Evolutionary conservation across 2,113 vertebrate genomes (phyloP), one percentile per base, ranked within the genome.

Genomic region (Equus przewalskii): DNA sequence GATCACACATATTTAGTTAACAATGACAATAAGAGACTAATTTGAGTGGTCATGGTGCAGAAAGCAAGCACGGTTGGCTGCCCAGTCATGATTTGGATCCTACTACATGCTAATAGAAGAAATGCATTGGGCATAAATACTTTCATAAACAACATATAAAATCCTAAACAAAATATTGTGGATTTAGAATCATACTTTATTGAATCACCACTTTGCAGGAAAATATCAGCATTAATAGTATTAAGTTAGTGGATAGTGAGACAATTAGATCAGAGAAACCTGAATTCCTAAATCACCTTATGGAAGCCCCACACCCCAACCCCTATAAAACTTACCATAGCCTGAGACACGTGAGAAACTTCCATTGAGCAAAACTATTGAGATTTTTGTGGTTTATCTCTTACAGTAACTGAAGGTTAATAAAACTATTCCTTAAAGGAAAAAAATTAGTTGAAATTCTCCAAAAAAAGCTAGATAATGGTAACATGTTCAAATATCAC

Each of bases 291-390:
- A 85, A 76, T 85, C 22, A 51, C 19, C 10, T 54, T 62, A 41
- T 30, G 15, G 33, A 72, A n/a, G 8, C 0, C 2, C 26, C 1
- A 9, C 0, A 30, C 7, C 0, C 3, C 22, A 89, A 44, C 18
- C 1, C 19, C 14, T 60, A 9, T 60, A 62, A 28, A 89, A 84
- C 5, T 46, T 78, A 78, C 8, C 26, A 69, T 70, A 21, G 16
- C 36, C 21, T 81, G 65, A 87, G 28, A 51, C 19, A 16, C 41
- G 41, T 62, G n/a, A 65, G 16, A 83, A 30, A 73, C 6, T 75
- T 65, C 56, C 41, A 7, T 16, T 94, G 64, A 80, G 9, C 33
- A n/a, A 94, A 90, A 54, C 22, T 15, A 56, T 33, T 46, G 24
- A 75, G 24, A 82, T 65, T 49, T 88, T 65, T 49, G 22, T 60